Base-by-base conservation (phyloP, 1,140 invertebrate genomes). In the Rhyzopertha dominica region DNA sequence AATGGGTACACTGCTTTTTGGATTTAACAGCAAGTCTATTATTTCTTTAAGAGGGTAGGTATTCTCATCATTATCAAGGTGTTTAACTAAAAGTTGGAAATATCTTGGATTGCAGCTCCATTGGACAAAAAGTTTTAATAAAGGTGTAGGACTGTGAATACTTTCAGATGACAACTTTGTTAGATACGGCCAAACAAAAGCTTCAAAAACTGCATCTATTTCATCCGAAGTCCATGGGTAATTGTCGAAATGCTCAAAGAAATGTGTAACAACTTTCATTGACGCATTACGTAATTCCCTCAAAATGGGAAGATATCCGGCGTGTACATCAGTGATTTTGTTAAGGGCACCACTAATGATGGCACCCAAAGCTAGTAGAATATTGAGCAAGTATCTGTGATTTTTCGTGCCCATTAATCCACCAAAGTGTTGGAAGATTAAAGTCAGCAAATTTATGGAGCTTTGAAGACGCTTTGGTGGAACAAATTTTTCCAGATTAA, bases 351-450 rank as follows among this genome's bases (percentile, higher is more conserved):
- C 70, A 28, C 73, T 74, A 8, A 82, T 61, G 19, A 80, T 76
- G 2, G 79, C 73, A 17, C 80, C 75, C 28, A 90, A 75, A 24
- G 82, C 80, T 3, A 90, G 60, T 5, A 92, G 65, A 18, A 93
- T 69, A 48, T 83, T 80, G 0, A 93, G 57, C 7, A 95, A 65
- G 35, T 79, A 78, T 0, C 74, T 73, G n/a, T 91, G 63, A 18
- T 89, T 69, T 31, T 74, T 62, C 1, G 77, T 67, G 23, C 75
- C 73, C 67, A 91, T 78, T 34, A 84, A 75, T 9, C 83, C 83
- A 0, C 87, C 87, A 60, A 94, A 85, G 65, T 94, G 84, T 63
- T 90, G 82, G n/a, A 90, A 76, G 14, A 94, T 79, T 12, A 87
- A 77, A 26, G 81, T 79, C 26, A 94, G 70, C 4, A 91, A 72